Conservation (phyloP, 2,888 invertebrate genomes). For the Tetrapedia diversipes region DNA sequence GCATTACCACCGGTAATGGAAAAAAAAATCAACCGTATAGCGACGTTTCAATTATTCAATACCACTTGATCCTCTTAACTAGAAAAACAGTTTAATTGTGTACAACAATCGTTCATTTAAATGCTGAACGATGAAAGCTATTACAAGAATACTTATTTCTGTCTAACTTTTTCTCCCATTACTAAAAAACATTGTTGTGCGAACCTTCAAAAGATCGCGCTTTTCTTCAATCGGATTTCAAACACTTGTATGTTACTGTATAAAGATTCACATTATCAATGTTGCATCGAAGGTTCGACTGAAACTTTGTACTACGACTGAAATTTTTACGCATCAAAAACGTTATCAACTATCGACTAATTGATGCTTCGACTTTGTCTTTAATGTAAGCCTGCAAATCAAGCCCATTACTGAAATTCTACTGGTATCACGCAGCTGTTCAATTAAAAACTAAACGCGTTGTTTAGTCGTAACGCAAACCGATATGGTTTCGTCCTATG, state of each 20-base stretch:
- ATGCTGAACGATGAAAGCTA: neutral
- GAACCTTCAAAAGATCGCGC: neutral
- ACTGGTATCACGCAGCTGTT: neutral
- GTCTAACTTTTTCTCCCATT: too few relatives aligned
- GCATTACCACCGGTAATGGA: neutral
- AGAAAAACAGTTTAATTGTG: neutral
- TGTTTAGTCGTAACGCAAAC: neutral
- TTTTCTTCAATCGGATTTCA: neutral
- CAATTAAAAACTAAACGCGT: neutral
- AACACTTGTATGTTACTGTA: neutral
- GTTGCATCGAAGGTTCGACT: neutral
- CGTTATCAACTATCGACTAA: neutral
- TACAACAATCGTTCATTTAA: neutral
- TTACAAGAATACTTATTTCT: too few relatives aligned
- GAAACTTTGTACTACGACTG: neutral
- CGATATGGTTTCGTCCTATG: conserved; percentile 4
- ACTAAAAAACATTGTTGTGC: neutral
- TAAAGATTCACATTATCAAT: neutral
- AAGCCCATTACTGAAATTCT: conserved; percentile 15
- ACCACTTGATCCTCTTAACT: neutral
- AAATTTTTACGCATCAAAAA: neutral
- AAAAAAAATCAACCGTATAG: neutral
- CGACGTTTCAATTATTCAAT: neutral
- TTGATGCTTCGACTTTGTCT: neutral
- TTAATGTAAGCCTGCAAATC: neutral